Evolutionary conservation across 1,140 invertebrate genomes (phyloP).

Genomic region (Lucilia cuprina): DNA sequence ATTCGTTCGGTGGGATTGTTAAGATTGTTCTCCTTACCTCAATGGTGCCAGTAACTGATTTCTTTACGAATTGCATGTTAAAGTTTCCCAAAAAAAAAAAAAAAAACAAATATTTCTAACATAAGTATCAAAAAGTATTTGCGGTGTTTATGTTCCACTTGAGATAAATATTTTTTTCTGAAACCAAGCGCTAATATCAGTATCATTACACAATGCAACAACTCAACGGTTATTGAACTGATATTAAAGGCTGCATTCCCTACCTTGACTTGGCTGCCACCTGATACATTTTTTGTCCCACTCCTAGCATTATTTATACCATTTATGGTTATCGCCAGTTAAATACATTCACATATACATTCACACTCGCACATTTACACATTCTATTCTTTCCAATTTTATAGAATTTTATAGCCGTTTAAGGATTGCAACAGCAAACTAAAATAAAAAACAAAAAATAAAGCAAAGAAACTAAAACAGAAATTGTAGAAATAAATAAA

Average conservation of each 20-base stretch:
- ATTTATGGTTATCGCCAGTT: slow-evolving; percentile 5
- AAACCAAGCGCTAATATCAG: too few species aligned
- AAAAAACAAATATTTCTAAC: too few species aligned
- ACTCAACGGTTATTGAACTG: slow-evolving; percentile 6
- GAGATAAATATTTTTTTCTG: too few species aligned
- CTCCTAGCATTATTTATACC: neutral
- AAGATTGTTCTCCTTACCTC: too few species aligned
- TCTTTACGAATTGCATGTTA: too few species aligned
- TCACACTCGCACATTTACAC: neutral
- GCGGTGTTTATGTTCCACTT: too few species aligned
- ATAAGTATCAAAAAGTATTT: too few species aligned
- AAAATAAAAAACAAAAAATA: neutral
- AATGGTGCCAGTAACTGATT: too few species aligned
- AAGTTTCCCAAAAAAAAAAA: too few species aligned
- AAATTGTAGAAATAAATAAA: neutral
- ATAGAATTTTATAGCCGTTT: slow-evolving; percentile 25
- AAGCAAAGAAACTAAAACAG: neutral
- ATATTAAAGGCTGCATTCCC: slow-evolving; percentile 19
- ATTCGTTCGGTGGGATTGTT: too few species aligned
- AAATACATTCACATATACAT: neutral
- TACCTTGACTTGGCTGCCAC: slow-evolving; percentile 7
- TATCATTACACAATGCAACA: neutral
- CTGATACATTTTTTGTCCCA: slow-evolving; percentile 18
- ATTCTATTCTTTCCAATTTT: slow-evolving; percentile 18
- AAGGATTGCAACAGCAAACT: slow-evolving; percentile 14